Evolutionary conservation across 2,888 invertebrate species (phyloP).

Genomic region (Asteroscopus sphinx): DNA sequence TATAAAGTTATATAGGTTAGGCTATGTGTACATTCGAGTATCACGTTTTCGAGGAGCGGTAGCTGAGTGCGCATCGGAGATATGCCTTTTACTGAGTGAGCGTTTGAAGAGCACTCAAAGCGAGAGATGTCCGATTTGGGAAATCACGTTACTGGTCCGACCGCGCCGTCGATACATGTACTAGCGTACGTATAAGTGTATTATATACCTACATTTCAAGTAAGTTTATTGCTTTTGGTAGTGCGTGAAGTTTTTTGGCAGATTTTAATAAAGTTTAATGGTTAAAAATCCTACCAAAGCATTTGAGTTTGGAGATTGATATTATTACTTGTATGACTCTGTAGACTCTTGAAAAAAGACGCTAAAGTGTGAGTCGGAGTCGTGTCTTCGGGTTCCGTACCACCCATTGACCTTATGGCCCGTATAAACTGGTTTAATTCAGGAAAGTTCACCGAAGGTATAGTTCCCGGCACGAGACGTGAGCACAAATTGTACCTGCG

Average conservation of each 20-base stretch:
- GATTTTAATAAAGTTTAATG: neutral
- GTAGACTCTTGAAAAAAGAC: too few relatives aligned
- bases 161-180: constrained; percentile 56
- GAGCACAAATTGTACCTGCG: too few relatives aligned
- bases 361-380: too few relatives aligned
- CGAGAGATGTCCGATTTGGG: constrained; percentile 82
- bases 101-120: constrained; percentile 83
- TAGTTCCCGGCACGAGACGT: too few relatives aligned
- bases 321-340: too few relatives aligned
- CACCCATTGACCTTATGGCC: too few relatives aligned
- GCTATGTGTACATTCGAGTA: constrained; percentile 53
- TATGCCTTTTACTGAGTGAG: constrained; percentile 74
- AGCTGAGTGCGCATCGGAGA: constrained; percentile 69
- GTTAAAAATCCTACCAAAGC: too few relatives aligned
- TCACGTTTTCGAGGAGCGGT: constrained; percentile 69
- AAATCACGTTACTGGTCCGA: constrained; percentile 80
- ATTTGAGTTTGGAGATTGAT: too few relatives aligned
- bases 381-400: too few relatives aligned
- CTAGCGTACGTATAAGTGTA: constrained; percentile 14
- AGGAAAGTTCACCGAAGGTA: too few relatives aligned
- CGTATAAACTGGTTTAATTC: too few relatives aligned
- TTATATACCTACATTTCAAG: constrained; percentile 25
- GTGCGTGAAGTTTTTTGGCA: neutral
- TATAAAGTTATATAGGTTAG: constrained; percentile 20
- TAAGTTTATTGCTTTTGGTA: constrained; percentile 12